Evolutionary conservation across 2,797 vertebrate genomes (phyloP), one percentile per base, ranked within the genome.

Genomic region (Poeciliopsis presidionis): DNA sequence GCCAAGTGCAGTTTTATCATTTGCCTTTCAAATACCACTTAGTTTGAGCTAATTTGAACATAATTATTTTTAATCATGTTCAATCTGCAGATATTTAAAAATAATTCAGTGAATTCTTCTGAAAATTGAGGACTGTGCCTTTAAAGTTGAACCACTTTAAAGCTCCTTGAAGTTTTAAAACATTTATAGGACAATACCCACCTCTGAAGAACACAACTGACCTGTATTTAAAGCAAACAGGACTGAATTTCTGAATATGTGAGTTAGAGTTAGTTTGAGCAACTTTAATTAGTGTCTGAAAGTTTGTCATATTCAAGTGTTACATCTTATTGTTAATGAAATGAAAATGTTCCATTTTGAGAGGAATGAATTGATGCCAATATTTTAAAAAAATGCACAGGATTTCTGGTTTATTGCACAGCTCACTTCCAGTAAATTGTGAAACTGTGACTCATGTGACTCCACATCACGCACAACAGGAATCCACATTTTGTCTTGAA

Each of bases 391-490:
- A 45, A 61, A 45, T 47, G 20, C 43, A 74, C 77, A 84, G 53
- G 33, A n/a, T 46, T 74, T 81, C 74, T 84, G 65, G 79, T 83
- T 87, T 70, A 78, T 82, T 82, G 63, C 30, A 11, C 74, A 83
- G 63, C 71, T 87, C 57, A 71, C 59, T 91, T 91, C 88, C 91
- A 87, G 88, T 85, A 89, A 93, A 28, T 45, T 74, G 69, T 80
- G 75, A 81, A 87, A 88, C 81, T 85, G 79, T 90, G 90, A 92
- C 81, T 92, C 89, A 90, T 75, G 16, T 41, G 71, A 72, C 18
- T 3, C 11, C 73, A 28, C 18, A 14, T 84, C 74, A 76, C n/a
- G 49, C 75, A 51, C 1, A 2, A 75, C 20, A 41, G 51, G 0
- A 45, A 61, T 69, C 11, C 59, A 49, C 41, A 51, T 67, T 79